Percentiles rank a stretch among this genome's conserved stretches.
These are phyloP conservation scores for Sylvia borin DNA, from an alignment of 2,797 vertebrate species.

Conservation along the genomic window DNA sequence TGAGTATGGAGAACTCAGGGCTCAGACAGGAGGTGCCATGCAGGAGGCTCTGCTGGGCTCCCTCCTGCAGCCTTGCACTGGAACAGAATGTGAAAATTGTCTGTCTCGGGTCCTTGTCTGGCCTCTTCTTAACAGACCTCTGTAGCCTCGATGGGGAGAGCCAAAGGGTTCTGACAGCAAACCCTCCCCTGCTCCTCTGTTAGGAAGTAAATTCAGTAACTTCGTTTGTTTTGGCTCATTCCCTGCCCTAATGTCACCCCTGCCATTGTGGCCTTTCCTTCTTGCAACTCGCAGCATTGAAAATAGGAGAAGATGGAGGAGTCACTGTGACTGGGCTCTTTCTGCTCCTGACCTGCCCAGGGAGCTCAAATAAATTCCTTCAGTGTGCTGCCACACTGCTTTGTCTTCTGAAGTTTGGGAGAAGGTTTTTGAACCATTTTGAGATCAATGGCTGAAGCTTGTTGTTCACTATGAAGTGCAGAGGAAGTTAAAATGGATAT, in stretches of 20 bases:
- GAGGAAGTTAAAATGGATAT: background rate
- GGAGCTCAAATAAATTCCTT: background rate
- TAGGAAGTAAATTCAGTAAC: background rate
- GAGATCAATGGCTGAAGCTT: background rate
- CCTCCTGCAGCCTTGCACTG: background rate
- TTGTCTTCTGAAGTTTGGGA: background rate
- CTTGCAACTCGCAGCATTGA: background rate
- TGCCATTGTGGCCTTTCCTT: background rate
- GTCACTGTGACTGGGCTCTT: background rate
- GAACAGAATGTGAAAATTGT: conserved; percentile 44
- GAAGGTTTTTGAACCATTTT: accelerated
- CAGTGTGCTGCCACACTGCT: background rate
- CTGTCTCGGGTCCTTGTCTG: background rate
- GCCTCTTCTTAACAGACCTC: background rate
- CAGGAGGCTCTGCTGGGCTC: background rate
- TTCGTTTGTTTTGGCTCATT: background rate
- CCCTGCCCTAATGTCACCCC: background rate
- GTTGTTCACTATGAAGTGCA: background rate
- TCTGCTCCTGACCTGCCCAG: background rate
- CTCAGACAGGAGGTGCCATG: background rate
- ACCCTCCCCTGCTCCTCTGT: background rate
- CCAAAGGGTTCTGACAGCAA: background rate
- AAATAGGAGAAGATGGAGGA: background rate
- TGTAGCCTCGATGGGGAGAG: background rate
- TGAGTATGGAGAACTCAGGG: background rate